Conservation (phyloP, 2,797 vertebrate species). For the Lutjanus argentimaculatus region DNA sequence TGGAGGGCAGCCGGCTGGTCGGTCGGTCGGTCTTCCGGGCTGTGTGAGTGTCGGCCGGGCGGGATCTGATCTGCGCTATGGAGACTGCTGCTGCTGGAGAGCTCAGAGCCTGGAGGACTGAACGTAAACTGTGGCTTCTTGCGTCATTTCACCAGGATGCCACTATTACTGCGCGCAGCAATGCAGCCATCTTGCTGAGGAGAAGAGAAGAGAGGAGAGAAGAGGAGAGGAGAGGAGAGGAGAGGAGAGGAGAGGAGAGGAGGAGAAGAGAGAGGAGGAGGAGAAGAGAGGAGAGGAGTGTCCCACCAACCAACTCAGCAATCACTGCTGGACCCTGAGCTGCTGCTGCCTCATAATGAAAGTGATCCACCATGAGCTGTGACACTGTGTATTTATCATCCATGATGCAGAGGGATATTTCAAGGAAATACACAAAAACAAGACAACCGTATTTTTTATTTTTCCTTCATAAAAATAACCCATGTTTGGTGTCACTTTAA, state of each 20-base stretch:
- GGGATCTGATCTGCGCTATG: slow-evolving; percentile 81
- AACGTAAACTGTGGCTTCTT: slow-evolving; percentile 81
- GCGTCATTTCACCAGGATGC: slow-evolving; percentile 85
- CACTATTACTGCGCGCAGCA: slow-evolving; percentile 73
- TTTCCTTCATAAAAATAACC: too few relatives aligned
- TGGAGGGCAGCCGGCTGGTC: slow-evolving; percentile 67
- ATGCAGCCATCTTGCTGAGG: slow-evolving; percentile 85
- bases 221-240: slow-evolving; percentile 2
- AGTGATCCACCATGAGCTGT: background rate
- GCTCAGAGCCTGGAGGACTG: slow-evolving; percentile 75
- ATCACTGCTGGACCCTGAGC: slow-evolving; percentile 56
- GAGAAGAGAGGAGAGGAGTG: slow-evolving; percentile 36
- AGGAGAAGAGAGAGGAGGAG: too few relatives aligned
- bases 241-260: slow-evolving; percentile 43
- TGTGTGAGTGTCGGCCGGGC: slow-evolving; percentile 64
- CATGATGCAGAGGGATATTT: background rate
- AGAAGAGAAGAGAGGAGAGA: too few relatives aligned
- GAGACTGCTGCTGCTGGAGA: slow-evolving; percentile 58
- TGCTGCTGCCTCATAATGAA: slow-evolving; percentile 8
- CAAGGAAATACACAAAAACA: background rate
- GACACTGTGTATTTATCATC: background rate
- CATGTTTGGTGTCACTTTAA: slow-evolving; percentile 4
- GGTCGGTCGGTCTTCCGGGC: slow-evolving; percentile 72
- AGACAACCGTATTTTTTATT: too few relatives aligned
- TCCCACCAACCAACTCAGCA: slow-evolving; percentile 53